These are phyloP conservation scores for Allophyes oxyacanthae DNA, from an alignment of 2,888 invertebrate genomes.

Conservation along the genomic window DNA sequence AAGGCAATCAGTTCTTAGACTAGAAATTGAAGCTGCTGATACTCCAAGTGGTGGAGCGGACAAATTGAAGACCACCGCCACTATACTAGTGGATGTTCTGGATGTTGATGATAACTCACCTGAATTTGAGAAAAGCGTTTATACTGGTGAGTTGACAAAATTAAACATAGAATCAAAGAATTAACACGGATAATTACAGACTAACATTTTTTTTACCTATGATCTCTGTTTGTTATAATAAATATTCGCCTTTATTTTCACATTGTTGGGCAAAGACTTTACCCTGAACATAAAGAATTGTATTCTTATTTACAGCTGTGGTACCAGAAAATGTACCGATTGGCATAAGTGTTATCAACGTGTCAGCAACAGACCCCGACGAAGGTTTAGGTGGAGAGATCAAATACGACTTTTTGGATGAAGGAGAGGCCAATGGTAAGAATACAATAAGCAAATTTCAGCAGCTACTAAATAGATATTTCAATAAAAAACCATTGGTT, in stretches of 20 bases:
- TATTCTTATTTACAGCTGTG: slow-evolving; percentile 86
- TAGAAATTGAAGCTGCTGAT: slow-evolving; percentile 93
- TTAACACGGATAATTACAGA: no score
- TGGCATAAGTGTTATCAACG: slow-evolving; percentile 91
- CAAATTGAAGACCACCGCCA: slow-evolving; percentile 90
- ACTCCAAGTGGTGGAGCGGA: slow-evolving; percentile 92
- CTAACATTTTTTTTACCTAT: no score
- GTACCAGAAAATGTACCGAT: slow-evolving; percentile 93
- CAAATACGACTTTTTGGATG: slow-evolving; percentile 92
- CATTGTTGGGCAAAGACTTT: no score
- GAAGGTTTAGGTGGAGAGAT: slow-evolving; percentile 92
- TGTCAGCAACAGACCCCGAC: slow-evolving; percentile 93
- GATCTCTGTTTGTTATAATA: no score
- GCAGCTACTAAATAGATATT: no score
- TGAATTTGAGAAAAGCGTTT: slow-evolving; percentile 90
- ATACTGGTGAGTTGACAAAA: slow-evolving; percentile 83
- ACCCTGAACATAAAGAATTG: no score
- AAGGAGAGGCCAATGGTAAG: slow-evolving; percentile 92
- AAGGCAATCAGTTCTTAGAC: slow-evolving; percentile 91
- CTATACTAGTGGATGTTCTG: slow-evolving; percentile 91
- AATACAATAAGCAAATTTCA: not conserved
- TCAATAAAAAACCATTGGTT: no score
- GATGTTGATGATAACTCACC: slow-evolving; percentile 95
- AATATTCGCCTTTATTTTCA: no score
- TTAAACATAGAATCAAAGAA: no score